phyloP scores from a whole-genome alignment of 92 coral and sea anemone genomes.

The Parazoanthus swiftii region DNA sequence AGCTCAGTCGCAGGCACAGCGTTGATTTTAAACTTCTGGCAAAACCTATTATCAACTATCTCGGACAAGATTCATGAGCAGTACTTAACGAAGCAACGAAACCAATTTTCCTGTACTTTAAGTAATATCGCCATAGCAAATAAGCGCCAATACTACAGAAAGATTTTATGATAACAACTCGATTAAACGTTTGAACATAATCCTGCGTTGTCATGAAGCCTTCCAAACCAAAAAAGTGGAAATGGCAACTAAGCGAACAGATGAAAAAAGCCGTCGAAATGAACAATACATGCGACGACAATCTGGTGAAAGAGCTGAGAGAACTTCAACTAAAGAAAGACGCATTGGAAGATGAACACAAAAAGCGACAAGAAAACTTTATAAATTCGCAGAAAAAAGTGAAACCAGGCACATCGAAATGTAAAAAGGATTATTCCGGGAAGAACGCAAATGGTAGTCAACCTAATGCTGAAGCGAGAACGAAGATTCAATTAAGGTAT shows the following conservation, averaged over 20 bases:
- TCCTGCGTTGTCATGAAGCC: background rate
- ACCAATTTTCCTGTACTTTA: background rate
- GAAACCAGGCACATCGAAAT: background rate
- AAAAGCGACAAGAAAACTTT: background rate
- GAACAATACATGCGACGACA: background rate
- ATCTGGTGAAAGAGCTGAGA: background rate
- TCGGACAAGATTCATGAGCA: background rate
- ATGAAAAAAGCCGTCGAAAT: slow-evolving; percentile 10
- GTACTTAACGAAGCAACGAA: background rate
- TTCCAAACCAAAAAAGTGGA: background rate
- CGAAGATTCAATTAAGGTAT: background rate
- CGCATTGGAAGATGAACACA: background rate
- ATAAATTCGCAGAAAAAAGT: background rate
- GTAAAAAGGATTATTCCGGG: background rate
- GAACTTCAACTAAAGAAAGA: background rate
- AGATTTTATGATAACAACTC: background rate
- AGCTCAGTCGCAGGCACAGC: background rate
- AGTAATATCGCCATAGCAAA: background rate
- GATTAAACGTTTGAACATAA: no score
- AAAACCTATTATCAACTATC: background rate
- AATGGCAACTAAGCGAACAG: background rate
- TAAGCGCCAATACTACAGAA: background rate
- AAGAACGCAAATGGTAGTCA: background rate
- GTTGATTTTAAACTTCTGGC: background rate
- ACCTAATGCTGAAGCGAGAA: background rate